Conservation (phyloP, 1,140 invertebrate species). For the Drosophila subobscura region DNA sequence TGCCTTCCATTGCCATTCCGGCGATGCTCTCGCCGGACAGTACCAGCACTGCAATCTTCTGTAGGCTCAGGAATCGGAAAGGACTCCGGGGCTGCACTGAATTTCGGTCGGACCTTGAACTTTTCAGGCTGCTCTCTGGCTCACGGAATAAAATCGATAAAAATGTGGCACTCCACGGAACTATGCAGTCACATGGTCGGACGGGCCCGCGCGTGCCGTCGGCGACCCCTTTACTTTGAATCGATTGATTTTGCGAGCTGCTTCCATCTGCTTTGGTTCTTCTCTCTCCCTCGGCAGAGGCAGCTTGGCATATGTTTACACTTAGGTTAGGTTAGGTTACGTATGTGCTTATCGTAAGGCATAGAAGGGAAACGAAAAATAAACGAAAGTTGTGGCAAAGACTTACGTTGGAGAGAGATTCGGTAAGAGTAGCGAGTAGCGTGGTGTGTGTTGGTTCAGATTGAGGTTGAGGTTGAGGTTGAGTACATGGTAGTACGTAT, state of each 20-base stretch:
- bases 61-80: slow-evolving; percentile 4
- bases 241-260: slow-evolving; percentile 66
- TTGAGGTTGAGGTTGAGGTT: slow-evolving; percentile 36
- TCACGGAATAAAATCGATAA: slow-evolving; percentile 59
- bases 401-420: slow-evolving; percentile 62
- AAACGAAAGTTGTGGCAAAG: slow-evolving; percentile 30
- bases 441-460: slow-evolving; percentile 37
- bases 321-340: slow-evolving; percentile 27
- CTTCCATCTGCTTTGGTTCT: slow-evolving; percentile 10
- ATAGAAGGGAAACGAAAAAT: slow-evolving; percentile 13
- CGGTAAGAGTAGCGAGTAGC: slow-evolving; percentile 32
- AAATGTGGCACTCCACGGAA: slow-evolving; percentile 3
- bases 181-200: slow-evolving; percentile 17
- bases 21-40: slow-evolving; percentile 47
- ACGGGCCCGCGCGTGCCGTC: neutral
- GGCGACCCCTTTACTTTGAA: neutral
- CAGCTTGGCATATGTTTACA: slow-evolving; percentile 51
- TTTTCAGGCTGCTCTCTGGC: slow-evolving; percentile 23
- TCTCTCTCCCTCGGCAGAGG: neutral
- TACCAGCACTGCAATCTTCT: slow-evolving; percentile 44
- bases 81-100: slow-evolving; percentile 6
- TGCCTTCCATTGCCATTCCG: slow-evolving; percentile 58
- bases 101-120: slow-evolving; percentile 60
- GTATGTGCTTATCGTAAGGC: slow-evolving; percentile 2
- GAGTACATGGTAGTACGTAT: neutral